phyloP scores from a whole-genome alignment of 2,113 vertebrate genomes.

The Elachura formosa region DNA sequence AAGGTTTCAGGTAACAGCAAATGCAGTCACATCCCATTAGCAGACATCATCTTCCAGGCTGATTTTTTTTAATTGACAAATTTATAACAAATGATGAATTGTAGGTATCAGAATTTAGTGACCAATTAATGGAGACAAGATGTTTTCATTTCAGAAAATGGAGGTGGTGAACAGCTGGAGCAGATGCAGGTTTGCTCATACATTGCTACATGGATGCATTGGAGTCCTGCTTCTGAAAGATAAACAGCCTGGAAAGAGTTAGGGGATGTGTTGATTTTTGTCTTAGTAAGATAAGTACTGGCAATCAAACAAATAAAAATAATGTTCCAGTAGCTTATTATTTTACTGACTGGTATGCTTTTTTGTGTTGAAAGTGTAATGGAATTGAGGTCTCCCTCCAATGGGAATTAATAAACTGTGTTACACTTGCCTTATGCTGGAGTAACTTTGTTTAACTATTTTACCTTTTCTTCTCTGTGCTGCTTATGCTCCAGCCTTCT shows the following conservation, averaged over 20 bases:
- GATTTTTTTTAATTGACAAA: background rate
- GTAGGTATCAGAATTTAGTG: background rate
- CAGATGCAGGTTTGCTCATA: constrained; percentile 12
- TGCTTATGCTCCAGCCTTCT: background rate
- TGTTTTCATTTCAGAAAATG: constrained; percentile 10
- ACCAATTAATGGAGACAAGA: constrained; percentile 14
- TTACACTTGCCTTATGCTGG: background rate
- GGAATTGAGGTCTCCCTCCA: background rate
- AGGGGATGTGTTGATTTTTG: background rate
- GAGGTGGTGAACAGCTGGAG: background rate
- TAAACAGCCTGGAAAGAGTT: background rate
- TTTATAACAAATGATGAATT: background rate
- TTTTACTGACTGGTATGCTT: background rate
- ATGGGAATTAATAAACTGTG: background rate
- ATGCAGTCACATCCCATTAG: background rate
- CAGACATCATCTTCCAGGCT: background rate
- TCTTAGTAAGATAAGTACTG: background rate
- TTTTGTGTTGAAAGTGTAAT: background rate
- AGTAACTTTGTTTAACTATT: background rate
- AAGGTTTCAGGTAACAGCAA: background rate
- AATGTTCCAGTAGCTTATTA: background rate
- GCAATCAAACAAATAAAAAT: background rate
- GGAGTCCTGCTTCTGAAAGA: background rate
- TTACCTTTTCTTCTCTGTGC: background rate
- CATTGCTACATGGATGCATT: background rate